A percentile compares a stretch with the other conserved stretches of the same genome.
Evolutionary conservation across 2,113 vertebrate genomes (phyloP).

Genomic region (Odontophorus gujanensis): DNA sequence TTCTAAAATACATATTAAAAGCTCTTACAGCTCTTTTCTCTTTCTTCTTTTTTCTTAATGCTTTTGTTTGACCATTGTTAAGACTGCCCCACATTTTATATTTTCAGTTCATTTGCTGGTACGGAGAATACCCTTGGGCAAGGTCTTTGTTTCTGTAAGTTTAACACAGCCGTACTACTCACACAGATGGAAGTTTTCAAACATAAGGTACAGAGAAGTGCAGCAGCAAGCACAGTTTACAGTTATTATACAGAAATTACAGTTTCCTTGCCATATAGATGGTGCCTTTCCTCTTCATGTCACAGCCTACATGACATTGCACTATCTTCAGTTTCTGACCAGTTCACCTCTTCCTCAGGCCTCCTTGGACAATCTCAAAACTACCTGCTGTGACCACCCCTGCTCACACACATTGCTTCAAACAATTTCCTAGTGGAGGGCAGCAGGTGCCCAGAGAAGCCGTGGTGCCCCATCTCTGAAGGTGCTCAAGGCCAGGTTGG

Average conservation of each 20-base stretch:
- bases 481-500: no score
- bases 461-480: neutral
- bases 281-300: accelerated
- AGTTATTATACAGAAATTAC: neutral
- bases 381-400: neutral
- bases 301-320: neutral
- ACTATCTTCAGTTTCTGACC: neutral
- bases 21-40: neutral
- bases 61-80: neutral
- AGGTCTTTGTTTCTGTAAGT: neutral
- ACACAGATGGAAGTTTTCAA: neutral
- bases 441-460: neutral
- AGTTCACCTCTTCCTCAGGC: neutral
- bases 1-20: neutral
- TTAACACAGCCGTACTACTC: neutral
- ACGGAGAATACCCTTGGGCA: neutral
- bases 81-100: neutral
- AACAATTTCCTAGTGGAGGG: neutral
- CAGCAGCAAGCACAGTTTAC: neutral
- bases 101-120: slow-evolving; percentile 21
- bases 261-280: neutral
- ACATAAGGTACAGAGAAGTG: neutral
- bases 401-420: neutral
- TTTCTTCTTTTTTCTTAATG: neutral
- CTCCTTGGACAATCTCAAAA: neutral